phyloP scores from a whole-genome alignment of 2,888 invertebrate species.

The Tetranychus truncatus region DNA sequence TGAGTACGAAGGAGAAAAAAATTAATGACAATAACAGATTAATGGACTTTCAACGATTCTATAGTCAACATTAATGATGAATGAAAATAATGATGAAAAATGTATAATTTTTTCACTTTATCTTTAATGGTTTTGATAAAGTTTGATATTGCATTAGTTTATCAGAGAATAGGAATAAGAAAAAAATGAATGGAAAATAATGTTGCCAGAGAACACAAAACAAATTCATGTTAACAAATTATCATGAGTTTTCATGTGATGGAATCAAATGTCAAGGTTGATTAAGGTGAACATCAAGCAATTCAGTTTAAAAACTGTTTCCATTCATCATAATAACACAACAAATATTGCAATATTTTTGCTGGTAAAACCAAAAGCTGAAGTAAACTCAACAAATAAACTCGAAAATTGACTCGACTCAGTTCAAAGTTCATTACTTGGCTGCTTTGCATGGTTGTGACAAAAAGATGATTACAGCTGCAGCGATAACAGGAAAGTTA shows the following conservation, averaged over 20 bases:
- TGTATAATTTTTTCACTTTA: neutral
- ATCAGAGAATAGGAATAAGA: neutral
- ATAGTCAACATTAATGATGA: neutral
- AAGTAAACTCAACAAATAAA: no score
- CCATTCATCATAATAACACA: no score
- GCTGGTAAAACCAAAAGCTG: no score
- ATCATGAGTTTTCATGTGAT: no score
- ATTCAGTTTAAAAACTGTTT: neutral
- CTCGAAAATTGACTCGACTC: no score
- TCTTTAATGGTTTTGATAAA: neutral
- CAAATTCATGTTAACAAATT: no score
- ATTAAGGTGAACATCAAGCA: neutral
- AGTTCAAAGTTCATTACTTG: no score
- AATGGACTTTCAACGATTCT: neutral
- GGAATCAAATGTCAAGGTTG: neutral
- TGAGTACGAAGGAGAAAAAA: no score
- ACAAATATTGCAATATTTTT: no score
- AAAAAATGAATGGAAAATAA: neutral
- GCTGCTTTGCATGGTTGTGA: no score
- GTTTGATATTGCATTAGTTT: neutral
- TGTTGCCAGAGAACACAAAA: neutral
- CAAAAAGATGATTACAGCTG: no score
- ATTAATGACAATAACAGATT: neutral
- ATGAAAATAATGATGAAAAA: neutral
- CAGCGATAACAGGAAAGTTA: no score